Evolutionary conservation across 2,888 invertebrate genomes (phyloP).

Genomic region (Lottia scabra): DNA sequence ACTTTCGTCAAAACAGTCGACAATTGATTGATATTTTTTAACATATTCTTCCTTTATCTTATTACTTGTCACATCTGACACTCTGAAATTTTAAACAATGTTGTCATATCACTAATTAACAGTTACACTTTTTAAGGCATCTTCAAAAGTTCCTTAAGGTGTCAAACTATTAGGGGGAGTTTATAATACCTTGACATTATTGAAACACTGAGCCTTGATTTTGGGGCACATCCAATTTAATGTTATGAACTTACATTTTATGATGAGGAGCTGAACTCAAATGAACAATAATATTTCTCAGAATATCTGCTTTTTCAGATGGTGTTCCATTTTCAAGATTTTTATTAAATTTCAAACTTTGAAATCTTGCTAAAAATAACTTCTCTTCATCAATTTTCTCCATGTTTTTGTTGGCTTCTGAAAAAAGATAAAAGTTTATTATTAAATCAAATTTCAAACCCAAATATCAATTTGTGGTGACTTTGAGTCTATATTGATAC

Average conservation of each 20-base stretch:
- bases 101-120: no score
- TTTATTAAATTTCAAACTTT: slow-evolving; percentile 33
- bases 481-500: no score
- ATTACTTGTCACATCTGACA: background rate
- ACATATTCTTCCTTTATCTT: slow-evolving; percentile 21
- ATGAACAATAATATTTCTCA: slow-evolving; percentile 38
- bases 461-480: no score
- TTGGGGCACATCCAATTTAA: no score
- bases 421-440: no score
- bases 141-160: no score
- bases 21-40: slow-evolving; percentile 36
- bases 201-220: no score
- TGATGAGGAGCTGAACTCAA: slow-evolving; percentile 29
- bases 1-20: slow-evolving; percentile 44
- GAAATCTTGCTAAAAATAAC: slow-evolving; percentile 25
- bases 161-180: no score
- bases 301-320: slow-evolving; percentile 39
- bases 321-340: slow-evolving; percentile 37
- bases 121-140: no score
- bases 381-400: background rate
- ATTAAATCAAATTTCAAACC: no score
- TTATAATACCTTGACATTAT: background rate
- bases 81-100: background rate
- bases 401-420: background rate
- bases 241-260: slow-evolving; percentile 39